These are phyloP conservation scores for Meteorus sp. DNA, from an alignment of 1,140 invertebrate genomes.

Conservation along the genomic window DNA sequence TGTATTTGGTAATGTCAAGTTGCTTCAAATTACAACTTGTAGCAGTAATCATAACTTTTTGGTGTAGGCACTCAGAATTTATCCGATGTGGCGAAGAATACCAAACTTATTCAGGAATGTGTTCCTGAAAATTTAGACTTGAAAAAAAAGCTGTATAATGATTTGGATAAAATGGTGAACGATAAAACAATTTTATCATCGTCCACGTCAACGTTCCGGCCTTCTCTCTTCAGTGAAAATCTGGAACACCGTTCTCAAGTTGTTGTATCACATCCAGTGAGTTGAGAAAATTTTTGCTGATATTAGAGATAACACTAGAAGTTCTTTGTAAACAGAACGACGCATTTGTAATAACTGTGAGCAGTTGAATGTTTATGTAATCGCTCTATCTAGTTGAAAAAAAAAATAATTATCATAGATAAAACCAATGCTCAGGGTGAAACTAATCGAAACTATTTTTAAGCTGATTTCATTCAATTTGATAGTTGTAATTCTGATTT, in stretches of 20 bases:
- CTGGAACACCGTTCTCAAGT: constrained; percentile 76
- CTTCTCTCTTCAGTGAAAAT: constrained; percentile 81
- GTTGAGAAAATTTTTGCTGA: constrained; percentile 38
- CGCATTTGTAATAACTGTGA: too few relatives aligned
- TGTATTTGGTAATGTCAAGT: too few relatives aligned
- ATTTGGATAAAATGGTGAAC: constrained; percentile 77
- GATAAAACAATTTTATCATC: constrained; percentile 79
- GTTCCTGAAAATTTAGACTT: constrained; percentile 86
- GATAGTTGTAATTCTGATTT: background rate
- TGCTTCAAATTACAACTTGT: too few relatives aligned
- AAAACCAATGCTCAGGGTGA: too few relatives aligned
- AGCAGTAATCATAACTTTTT: background rate
- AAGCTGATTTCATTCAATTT: too few relatives aligned
- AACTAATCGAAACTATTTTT: too few relatives aligned
- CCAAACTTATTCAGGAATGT: constrained; percentile 86
- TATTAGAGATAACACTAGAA: too few relatives aligned
- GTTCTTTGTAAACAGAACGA: too few relatives aligned
- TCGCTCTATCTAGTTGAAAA: too few relatives aligned
- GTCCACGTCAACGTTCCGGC: constrained; percentile 88
- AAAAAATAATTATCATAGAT: too few relatives aligned
- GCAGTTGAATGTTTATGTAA: too few relatives aligned
- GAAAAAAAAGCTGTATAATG: constrained; percentile 78
- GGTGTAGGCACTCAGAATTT: constrained; percentile 67
- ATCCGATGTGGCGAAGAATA: constrained; percentile 68
- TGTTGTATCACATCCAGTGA: constrained; percentile 86